Evolutionary conservation across 2,888 invertebrate genomes (phyloP), one percentile per base, ranked within the genome.

Genomic region (Pammene aurita): DNA sequence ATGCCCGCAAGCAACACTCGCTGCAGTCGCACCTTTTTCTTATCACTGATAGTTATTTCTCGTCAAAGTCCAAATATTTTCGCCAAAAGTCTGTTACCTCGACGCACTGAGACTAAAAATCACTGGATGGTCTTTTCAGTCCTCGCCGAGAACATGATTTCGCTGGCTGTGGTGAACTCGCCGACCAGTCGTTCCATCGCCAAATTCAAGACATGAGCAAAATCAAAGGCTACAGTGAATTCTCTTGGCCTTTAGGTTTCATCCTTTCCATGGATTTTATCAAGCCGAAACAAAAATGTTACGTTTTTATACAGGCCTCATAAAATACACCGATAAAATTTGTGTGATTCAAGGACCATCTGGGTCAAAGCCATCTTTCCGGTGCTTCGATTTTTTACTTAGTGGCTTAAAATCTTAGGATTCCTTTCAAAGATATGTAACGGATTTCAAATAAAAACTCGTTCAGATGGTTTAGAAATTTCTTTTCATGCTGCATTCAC

Each of bases 241-340:
- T 2, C 13, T 48, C 11, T 13, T 10, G 14, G 26, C 38, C n/a
- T 14, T 5, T 18, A 5, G 2, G 6, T n/a, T 42, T 34, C n/a
- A n/a, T n/a, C 16, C 42, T 60, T 44, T 52, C 18, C 13, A 38
- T 52, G 58, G 16, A 44, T 52, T 66, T 60, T 44, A 66, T 66
- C 44, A 34, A n/a, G n/a, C 66, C 42, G 13, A 42, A 26, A 13
- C 11, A 50, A 48, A 16, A 44, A 52, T 26, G 34, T 50, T 6
- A 2, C 10, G 4, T 14, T 52, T 44, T 10, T 13, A 50, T 18
- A 34, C 14, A 52, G 10, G 52, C 42, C 58, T 58, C 14, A 52
- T 58, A 44, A 52, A 58, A 58, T 13, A 48, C 60, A 16, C 16
- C 35, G 48, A 16, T 48, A 5, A 16, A 48, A 61, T 10, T 14